A percentile compares a stretch with the other conserved stretches of the same genome.
Evolutionary conservation across 2,113 vertebrate species (phyloP).

Genomic region (Cynopterus brachyotis): DNA sequence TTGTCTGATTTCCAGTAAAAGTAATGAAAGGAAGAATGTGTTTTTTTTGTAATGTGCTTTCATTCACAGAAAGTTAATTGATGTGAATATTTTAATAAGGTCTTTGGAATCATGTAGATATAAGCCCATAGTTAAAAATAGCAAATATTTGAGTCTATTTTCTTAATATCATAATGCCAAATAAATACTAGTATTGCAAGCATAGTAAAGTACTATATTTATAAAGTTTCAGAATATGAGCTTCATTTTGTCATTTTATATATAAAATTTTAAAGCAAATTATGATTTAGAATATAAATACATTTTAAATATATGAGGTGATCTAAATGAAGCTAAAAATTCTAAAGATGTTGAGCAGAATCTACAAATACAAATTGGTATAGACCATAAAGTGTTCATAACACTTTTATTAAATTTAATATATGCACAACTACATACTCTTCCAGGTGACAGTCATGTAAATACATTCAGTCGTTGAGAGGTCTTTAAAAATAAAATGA

Average conservation of each 20-base stretch:
- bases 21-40: background rate
- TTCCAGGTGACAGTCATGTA: background rate
- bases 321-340: slow-evolving; percentile 5
- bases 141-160: background rate
- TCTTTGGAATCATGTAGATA: background rate
- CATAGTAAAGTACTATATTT: slow-evolving; percentile 25
- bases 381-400: background rate
- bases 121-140: slow-evolving; percentile 23
- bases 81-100: background rate
- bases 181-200: background rate
- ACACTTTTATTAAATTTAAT: background rate
- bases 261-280: slow-evolving; percentile 46
- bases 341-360: background rate
- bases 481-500: background rate
- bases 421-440: background rate
- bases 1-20: slow-evolving; percentile 16
- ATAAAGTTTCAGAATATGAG: slow-evolving; percentile 8
- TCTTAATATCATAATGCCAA: slow-evolving; percentile 18
- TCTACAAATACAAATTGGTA: slow-evolving; percentile 30
- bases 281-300: slow-evolving; percentile 30
- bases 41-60: background rate
- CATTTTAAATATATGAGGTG: slow-evolving; percentile 44
- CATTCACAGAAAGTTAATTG: background rate
- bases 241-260: slow-evolving; percentile 35
- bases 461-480: background rate